Evolutionary conservation across 2,797 vertebrate genomes (phyloP).

Genomic region (Galago senegalensis): DNA sequence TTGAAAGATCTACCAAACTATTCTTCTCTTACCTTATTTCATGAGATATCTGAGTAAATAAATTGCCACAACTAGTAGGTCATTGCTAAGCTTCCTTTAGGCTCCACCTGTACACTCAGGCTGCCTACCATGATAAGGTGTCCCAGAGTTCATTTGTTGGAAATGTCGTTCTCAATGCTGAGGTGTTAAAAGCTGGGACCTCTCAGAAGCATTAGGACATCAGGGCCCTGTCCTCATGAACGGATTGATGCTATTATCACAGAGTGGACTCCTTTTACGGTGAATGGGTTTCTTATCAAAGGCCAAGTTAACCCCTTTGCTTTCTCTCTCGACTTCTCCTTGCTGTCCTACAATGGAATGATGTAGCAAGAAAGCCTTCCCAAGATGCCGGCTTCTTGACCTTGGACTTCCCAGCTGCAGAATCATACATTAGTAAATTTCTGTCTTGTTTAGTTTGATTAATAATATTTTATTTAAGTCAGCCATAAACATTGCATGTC

Average conservation of each 20-base stretch:
- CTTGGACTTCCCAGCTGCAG: neutral
- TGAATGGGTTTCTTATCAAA: too few species aligned
- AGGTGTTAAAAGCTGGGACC: neutral
- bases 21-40: neutral
- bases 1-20: neutral
- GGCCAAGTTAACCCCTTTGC: too few species aligned
- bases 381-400: too few species aligned
- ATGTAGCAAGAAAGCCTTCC: too few species aligned
- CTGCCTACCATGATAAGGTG: neutral
- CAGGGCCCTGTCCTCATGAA: neutral
- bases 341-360: too few species aligned
- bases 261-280: too few species aligned
- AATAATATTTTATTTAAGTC: neutral
- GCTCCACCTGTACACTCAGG: neutral
- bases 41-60: neutral
- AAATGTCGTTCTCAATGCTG: neutral
- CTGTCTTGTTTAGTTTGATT: neutral
- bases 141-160: neutral
- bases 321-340: too few species aligned
- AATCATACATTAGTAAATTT: neutral
- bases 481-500: neutral
- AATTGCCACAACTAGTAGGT: neutral
- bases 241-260: neutral
- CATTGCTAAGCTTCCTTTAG: neutral
- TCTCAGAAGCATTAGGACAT: neutral